Evolutionary conservation across 37 sponge, comb jelly and placozoan genomes (phyloP).

Genomic region (Eunapius fragilis): DNA sequence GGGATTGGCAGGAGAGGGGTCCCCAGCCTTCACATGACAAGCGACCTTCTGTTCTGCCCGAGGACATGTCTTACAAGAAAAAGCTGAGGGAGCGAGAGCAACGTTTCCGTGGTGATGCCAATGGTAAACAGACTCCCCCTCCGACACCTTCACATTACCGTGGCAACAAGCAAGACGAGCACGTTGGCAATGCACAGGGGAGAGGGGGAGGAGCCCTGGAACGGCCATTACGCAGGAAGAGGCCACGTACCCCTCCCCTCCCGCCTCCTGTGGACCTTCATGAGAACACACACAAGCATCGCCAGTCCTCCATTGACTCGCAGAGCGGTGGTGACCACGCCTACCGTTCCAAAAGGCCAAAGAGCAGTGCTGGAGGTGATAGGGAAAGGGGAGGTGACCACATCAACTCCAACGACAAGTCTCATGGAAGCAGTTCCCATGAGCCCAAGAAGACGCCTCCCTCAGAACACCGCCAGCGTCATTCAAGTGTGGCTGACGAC

Average conservation of each 20-base stretch:
- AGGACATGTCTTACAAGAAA: not conserved
- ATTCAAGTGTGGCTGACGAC: too few species aligned
- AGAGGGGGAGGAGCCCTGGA: too few species aligned
- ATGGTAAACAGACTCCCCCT: not conserved
- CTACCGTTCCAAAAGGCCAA: constrained; percentile 42
- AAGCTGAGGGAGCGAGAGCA: not conserved
- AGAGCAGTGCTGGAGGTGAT: constrained; percentile 3
- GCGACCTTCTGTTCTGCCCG: not conserved
- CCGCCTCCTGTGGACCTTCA: not conserved
- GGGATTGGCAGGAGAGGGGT: constrained; percentile 1
- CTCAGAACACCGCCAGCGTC: too few species aligned
- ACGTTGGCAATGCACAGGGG: not conserved
- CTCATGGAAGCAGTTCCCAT: not conserved
- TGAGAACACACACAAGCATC: not conserved
- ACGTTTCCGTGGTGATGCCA: not conserved
- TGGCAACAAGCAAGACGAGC: not conserved
- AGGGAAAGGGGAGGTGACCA: not conserved
- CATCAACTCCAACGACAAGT: not conserved
- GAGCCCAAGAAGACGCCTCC: not conserved
- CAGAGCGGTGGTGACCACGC: constrained; percentile 24
- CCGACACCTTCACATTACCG: not conserved
- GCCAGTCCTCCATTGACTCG: not conserved
- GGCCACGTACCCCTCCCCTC: constrained; percentile 10
- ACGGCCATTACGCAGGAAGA: not conserved
- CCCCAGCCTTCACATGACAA: constrained; percentile 11